Percentiles rank a stretch among this genome's conserved stretches.
These are phyloP conservation scores for Pocillopora verrucosa DNA, from an alignment of 64 coral and sea anemone genomes.

Conservation along the genomic window DNA sequence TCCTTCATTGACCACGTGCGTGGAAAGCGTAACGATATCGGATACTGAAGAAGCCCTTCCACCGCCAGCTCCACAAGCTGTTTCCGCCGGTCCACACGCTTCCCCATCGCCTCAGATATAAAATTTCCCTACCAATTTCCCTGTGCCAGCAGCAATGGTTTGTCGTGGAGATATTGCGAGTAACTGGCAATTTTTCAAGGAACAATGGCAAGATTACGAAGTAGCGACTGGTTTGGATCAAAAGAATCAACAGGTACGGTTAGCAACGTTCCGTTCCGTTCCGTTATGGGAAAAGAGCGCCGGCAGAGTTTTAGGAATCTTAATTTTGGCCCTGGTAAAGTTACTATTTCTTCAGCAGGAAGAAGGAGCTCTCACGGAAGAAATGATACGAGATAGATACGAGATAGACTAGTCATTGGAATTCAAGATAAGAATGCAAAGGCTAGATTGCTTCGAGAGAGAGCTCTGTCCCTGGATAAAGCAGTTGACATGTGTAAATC, in stretches of 20 bases:
- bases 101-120: too few species aligned
- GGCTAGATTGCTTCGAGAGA: constrained; percentile 49
- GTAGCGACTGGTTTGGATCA: constrained; percentile 49
- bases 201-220: constrained; percentile 61
- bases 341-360: neutral
- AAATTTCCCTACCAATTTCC: constrained; percentile 3
- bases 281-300: constrained; percentile 42
- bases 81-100: too few species aligned
- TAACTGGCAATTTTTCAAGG: constrained; percentile 42
- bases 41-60: too few species aligned
- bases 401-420: constrained; percentile 42
- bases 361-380: constrained; percentile 45
- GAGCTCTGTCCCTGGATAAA: constrained; percentile 57
- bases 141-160: constrained; percentile 27
- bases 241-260: neutral
- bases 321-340: constrained; percentile 29
- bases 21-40: too few species aligned
- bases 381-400: constrained; percentile 18
- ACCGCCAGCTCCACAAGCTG: too few species aligned
- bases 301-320: constrained; percentile 56
- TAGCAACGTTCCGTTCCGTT: constrained; percentile 15
- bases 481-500: constrained; percentile 58
- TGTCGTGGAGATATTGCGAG: constrained; percentile 17
- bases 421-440: constrained; percentile 38
- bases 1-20: too few species aligned